These are phyloP conservation scores for Caenorhabditis plicata DNA, from an alignment of 2,888 invertebrate genomes.

Conservation along the genomic window DNA sequence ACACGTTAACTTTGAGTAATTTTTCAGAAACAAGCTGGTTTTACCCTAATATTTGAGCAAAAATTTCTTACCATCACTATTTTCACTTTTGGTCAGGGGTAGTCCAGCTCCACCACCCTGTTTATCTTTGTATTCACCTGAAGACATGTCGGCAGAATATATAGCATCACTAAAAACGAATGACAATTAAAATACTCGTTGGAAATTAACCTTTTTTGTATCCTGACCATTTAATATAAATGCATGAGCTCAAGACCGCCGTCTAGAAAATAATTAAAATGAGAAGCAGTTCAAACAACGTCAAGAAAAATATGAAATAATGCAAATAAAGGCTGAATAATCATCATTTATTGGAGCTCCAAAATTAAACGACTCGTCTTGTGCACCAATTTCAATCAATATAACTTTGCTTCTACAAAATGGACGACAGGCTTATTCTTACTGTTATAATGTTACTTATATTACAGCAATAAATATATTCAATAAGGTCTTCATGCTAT, in stretches of 20 bases:
- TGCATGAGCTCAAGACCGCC: slow-evolving; percentile 13
- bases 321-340: too few relatives aligned
- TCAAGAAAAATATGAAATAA: not conserved
- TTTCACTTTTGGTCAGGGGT: slow-evolving; percentile 50
- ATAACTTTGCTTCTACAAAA: too few relatives aligned
- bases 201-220: slow-evolving; percentile 16
- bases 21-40: too few relatives aligned
- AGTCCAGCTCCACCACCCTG: slow-evolving; percentile 51
- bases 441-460: too few relatives aligned
- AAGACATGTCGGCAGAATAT: slow-evolving; percentile 13
- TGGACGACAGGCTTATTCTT: too few relatives aligned
- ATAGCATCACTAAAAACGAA: slow-evolving; percentile 28
- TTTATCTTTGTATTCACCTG: slow-evolving; percentile 43
- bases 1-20: too few relatives aligned
- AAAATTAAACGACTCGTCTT: too few relatives aligned
- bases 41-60: not conserved
- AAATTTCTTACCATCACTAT: slow-evolving; percentile 41
- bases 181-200: not conserved
- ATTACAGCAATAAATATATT: too few relatives aligned
- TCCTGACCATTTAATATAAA: slow-evolving; percentile 20
- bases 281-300: not conserved
- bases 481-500: too few relatives aligned
- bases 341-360: too few relatives aligned
- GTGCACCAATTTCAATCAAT: too few relatives aligned
- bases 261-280: not conserved